Evolutionary conservation across 2,113 vertebrate genomes (phyloP), one percentile per base, ranked within the genome.

Genomic region (Trichomycterus rosablanca): DNA sequence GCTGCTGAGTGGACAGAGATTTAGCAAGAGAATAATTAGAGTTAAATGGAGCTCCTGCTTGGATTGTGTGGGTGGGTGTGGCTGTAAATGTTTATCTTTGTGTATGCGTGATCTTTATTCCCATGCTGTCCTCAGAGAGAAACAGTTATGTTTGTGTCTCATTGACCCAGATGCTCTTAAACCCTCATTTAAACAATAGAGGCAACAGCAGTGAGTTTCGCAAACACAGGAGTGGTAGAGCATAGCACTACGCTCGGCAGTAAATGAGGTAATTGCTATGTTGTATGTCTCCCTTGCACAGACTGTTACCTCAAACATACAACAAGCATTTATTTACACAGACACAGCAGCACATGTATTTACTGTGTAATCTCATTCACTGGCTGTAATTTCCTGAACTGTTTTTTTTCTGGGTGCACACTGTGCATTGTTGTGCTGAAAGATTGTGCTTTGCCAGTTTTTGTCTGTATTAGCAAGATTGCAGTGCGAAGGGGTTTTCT

Each of bases 1-100:
- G 74, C 76, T 72, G 77, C 76, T 80, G 75, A 87, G 84, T 73
- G 76, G 80, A 30, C 26, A 30, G 26, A 3, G 7, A 7, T 3
- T 30, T 3, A 30, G 26, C 7, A 7, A 4, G 26, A 30, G 26
- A 4, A 7, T 30, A n/a, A 7, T 30, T 3, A 30, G 26, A 4
- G 26, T 30, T n/a, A n/a, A n/a, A n/a, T n/a, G n/a, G n/a, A n/a
- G n/a, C n/a, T n/a, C n/a, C n/a, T n/a, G n/a, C n/a, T n/a, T n/a
- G n/a, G 26, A 30, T 61, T 64, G 55, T 54, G 37, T 56, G 63
- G 23, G 56, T 64, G 61, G 52, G 30, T 56, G 65, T 50, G 52
- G 45, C 40, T 46, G 56, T 73, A 44, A 65, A 19, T 51, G 52
- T 39, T 9, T 18, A 32, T 39, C 37, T 66, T 12, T 66, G 53